Percentiles rank a stretch among this genome's conserved stretches.
Conservation (phyloP, 1,140 invertebrate species). For the Cotesia typhae region DNA sequence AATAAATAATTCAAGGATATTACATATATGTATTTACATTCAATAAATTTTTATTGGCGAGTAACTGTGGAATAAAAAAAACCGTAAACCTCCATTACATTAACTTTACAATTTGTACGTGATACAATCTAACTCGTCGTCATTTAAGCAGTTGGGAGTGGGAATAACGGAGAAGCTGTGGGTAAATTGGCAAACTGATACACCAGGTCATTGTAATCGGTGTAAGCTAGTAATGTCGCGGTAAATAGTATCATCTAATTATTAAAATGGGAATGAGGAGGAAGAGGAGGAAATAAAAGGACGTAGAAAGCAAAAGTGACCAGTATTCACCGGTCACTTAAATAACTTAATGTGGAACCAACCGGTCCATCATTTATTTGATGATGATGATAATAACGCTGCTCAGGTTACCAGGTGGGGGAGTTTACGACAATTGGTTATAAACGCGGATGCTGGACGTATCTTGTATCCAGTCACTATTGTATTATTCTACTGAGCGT, state of each 20-base stretch:
- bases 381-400: conserved; percentile 8
- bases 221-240: conserved; percentile 23
- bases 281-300: neutral
- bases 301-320: conserved; percentile 28
- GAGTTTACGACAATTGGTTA: conserved; percentile 44
- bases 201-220: conserved; percentile 41
- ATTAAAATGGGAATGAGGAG: neutral
- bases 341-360: neutral
- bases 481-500: conserved; percentile 26
- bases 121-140: conserved; percentile 35
- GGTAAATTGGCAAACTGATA: conserved; percentile 43
- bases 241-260: conserved; percentile 3
- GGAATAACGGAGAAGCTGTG: no score
- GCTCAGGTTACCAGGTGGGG: conserved; percentile 43
- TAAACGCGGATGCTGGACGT: conserved; percentile 48
- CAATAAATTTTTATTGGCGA: no score
- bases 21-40: no score
- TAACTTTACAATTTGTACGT: conserved; percentile 24
- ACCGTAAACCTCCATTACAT: conserved; percentile 21
- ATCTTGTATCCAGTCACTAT: conserved; percentile 49
- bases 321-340: conserved; percentile 41
- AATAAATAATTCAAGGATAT: no score
- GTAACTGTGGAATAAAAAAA: neutral
- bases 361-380: conserved; percentile 15
- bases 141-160: conserved; percentile 24